These are phyloP conservation scores for Vicugna pacos DNA, from an alignment of 2,113 vertebrate species.

Conservation along the genomic window DNA sequence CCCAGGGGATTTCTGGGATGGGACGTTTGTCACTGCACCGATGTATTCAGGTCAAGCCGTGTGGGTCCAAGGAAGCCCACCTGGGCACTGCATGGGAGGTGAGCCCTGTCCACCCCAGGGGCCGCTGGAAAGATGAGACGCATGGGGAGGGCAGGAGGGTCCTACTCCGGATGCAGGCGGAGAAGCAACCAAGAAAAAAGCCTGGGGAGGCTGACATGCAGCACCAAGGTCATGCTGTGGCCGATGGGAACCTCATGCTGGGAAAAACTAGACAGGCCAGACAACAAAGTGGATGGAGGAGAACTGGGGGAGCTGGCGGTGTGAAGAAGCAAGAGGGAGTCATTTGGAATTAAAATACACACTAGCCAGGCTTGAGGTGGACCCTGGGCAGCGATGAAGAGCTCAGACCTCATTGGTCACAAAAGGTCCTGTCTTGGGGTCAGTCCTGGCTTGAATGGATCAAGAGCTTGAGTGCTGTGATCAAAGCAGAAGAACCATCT, in stretches of 20 bases:
- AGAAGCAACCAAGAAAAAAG: neutral
- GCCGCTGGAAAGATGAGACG: neutral
- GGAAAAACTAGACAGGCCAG: neutral
- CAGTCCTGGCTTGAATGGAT: neutral
- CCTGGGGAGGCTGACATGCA: accelerated
- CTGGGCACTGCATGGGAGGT: neutral
- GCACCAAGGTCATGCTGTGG: accelerated
- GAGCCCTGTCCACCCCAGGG: accelerated
- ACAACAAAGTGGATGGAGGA: no score
- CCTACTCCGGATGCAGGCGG: accelerated
- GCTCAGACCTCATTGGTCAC: accelerated
- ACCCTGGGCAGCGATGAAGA: accelerated
- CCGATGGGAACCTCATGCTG: neutral
- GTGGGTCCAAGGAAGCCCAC: neutral
- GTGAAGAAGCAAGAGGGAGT: accelerated
- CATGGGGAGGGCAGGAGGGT: accelerated
- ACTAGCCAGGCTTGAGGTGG: accelerated
- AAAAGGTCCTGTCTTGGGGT: neutral
- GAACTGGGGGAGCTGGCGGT: accelerated
- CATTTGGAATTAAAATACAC: accelerated
- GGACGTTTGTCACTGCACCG: neutral
- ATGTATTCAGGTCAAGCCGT: accelerated
- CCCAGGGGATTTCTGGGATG: neutral
- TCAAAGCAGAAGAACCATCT: accelerated
- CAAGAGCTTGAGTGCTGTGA: neutral